Evolutionary conservation across 2,113 vertebrate species (phyloP).

Genomic region (Chinchilla lanigera): DNA sequence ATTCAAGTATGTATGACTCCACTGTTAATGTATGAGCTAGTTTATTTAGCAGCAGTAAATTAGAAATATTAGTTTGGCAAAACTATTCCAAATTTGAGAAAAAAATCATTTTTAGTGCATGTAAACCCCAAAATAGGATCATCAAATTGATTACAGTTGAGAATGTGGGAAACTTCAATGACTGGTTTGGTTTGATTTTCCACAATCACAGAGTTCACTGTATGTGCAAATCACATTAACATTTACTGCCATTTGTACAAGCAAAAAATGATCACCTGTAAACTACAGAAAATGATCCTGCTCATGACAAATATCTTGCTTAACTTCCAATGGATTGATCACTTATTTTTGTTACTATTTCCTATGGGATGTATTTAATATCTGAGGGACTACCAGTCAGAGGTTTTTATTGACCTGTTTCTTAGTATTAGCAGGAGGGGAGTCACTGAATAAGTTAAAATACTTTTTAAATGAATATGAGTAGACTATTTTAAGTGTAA

Average conservation of each 20-base stretch:
- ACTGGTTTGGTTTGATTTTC: neutral
- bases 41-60: neutral
- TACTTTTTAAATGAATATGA: slow-evolving; percentile 70
- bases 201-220: neutral
- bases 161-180: neutral
- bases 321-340: slow-evolving; percentile 62
- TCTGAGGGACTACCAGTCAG: slow-evolving; percentile 37
- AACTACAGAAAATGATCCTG: slow-evolving; percentile 62
- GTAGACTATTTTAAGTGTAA: slow-evolving; percentile 74
- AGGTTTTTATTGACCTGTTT: slow-evolving; percentile 42
- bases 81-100: neutral
- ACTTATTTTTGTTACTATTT: slow-evolving; percentile 45
- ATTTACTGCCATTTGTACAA: slow-evolving; percentile 59
- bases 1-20: neutral
- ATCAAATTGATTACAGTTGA: neutral
- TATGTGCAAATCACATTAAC: neutral
- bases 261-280: slow-evolving; percentile 63
- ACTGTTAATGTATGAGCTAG: neutral
- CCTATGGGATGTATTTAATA: neutral
- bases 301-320: slow-evolving; percentile 55
- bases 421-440: slow-evolving; percentile 53
- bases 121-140: neutral
- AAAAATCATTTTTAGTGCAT: neutral
- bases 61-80: neutral
- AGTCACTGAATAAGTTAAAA: slow-evolving; percentile 63